Evolutionary conservation across 2,888 invertebrate species (phyloP).

Genomic region (Nymphalis urticae): DNA sequence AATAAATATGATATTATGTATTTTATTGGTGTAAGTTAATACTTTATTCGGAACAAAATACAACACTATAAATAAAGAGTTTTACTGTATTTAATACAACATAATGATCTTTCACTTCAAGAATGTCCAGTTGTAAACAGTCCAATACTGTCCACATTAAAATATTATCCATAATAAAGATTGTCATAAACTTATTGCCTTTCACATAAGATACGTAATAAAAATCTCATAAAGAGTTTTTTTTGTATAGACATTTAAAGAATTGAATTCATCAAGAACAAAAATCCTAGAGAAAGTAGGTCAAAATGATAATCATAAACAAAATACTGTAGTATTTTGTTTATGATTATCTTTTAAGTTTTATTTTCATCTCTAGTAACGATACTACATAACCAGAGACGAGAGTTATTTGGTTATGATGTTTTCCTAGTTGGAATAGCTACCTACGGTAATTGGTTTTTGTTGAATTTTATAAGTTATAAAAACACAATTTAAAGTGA

Average conservation of each 20-base stretch:
- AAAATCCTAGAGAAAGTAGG: constrained; percentile 60
- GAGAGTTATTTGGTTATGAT: no score
- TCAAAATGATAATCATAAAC: constrained; percentile 42
- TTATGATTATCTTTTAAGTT: no score
- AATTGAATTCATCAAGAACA: constrained; percentile 25
- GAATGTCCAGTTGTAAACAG: constrained; percentile 17
- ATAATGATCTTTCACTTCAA: constrained; percentile 27
- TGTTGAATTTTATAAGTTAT: no score
- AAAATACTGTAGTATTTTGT: not conserved
- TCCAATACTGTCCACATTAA: constrained; percentile 1
- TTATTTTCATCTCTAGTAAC: not conserved
- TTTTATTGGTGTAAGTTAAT: not conserved
- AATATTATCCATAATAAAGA: constrained; percentile 27
- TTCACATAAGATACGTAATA: constrained; percentile 33
- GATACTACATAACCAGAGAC: not conserved
- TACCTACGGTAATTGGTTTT: no score
- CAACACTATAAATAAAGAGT: not conserved
- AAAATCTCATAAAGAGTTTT: constrained; percentile 46
- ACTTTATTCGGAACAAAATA: not conserved
- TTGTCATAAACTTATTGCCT: constrained; percentile 21
- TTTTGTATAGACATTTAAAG: constrained; percentile 19
- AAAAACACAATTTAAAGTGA: no score
- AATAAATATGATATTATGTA: no score
- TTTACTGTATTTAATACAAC: not conserved
- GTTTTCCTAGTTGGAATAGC: no score